phyloP scores from a whole-genome alignment of 1,140 invertebrate species.

The Goniozus legneri region DNA sequence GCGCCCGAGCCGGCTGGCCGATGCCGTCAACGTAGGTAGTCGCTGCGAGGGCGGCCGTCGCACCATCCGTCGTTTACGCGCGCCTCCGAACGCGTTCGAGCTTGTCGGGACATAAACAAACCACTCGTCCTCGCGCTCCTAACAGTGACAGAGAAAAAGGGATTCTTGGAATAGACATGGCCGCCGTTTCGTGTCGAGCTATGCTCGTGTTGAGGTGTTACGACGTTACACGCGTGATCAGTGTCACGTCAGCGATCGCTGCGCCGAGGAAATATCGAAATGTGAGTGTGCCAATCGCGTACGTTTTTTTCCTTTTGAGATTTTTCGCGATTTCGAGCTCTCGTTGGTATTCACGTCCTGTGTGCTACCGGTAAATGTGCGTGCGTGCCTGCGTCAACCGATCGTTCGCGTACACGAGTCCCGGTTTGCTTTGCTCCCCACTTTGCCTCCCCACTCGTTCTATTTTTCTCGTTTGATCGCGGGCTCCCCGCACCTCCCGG shows the following conservation, averaged over 20 bases:
- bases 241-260: slow-evolving; percentile 31
- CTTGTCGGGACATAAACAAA: no score
- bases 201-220: slow-evolving; percentile 33
- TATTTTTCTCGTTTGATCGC: no score
- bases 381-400: no score
- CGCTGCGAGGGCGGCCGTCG: slow-evolving; percentile 30
- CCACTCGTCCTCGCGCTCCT: no score
- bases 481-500: no score
- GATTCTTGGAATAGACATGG: slow-evolving; percentile 33
- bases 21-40: slow-evolving; percentile 23
- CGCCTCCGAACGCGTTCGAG: no score
- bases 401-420: no score
- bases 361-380: no score
- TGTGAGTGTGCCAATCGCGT: slow-evolving; percentile 29
- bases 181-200: slow-evolving; percentile 36
- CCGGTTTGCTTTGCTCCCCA: not conserved
- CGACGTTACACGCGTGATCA: slow-evolving; percentile 37
- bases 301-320: not conserved
- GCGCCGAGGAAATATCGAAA: slow-evolving; percentile 34
- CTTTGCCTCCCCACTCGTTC: not conserved
- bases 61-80: slow-evolving; percentile 17
- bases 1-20: slow-evolving; percentile 9
- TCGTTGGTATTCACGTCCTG: not conserved
- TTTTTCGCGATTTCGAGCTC: no score
- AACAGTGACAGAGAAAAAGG: no score